Evolutionary conservation across 2,113 vertebrate genomes (phyloP), one percentile per base, ranked within the genome.

Genomic region (Lophura nycthemera): DNA sequence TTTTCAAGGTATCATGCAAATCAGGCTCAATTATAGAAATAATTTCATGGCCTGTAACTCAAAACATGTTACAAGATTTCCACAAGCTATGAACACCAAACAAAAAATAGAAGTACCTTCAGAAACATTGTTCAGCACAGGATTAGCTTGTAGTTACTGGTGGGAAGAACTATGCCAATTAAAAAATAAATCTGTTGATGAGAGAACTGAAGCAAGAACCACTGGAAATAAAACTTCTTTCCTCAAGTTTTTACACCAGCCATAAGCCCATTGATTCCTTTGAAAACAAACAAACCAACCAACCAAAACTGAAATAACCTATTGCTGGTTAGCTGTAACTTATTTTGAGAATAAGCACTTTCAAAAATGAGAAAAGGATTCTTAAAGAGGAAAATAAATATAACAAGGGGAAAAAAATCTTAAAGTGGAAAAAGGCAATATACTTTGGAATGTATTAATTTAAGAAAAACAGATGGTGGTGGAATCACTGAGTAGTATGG

Each of bases 201-300:
- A 92, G 72, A 83, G 67, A 89, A 94, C 48, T 92, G 20, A 86
- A 71, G 61, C 63, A 94, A 96, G 52, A 97, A 90, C 57, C 93
- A 78, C 93, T 87, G 63, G 79, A 90, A 95, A 80, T 13, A 10
- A 16, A 77, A 66, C 14, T 79, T 61, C 43, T 69, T 91, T 61
- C 71, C 57, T 59, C 66, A 75, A 66, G 21, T n/a, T 92, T 83
- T 76, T 64, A 69, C 40, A 69, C 40, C 24, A 64, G 52, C 17
- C 50, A 79, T 11, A 78, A 88, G 89, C 3, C 8, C 24, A 74
- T 10, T 38, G 11, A 38, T 43, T 89, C 40, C 57, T 82, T 81
- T 64, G 43, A 90, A 72, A 42, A 50, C 22, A 50, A 50, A 50
- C 48, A 50, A 48, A 48, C 8, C 19, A 47, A 48, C 18, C 45